Conservation (phyloP, 2,113 vertebrate genomes). For the Xenopus tropicalis region DNA sequence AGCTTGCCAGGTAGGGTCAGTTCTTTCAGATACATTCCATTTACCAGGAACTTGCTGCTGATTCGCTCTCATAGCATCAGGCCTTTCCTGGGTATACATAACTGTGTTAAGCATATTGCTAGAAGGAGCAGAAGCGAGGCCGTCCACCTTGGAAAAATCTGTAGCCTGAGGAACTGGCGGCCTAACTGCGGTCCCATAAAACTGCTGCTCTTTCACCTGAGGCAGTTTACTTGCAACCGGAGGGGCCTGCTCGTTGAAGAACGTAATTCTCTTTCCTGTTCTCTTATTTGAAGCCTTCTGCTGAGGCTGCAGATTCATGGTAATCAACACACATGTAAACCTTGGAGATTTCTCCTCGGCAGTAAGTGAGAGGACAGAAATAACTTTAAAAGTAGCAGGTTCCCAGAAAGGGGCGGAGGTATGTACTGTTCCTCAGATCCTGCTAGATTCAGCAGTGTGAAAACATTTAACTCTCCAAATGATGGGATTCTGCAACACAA, state of each 20-base stretch:
- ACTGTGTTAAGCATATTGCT: conserved; percentile 78
- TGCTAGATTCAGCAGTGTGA: conserved; percentile 35
- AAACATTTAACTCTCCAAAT: conserved; percentile 43
- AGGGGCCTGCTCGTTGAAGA: conserved; percentile 72
- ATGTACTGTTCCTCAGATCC: neutral
- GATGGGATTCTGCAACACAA: conserved; percentile 20
- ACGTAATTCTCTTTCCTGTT: conserved; percentile 84
- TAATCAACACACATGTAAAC: conserved; percentile 45
- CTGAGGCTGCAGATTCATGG: conserved; percentile 93
- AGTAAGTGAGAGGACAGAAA: conserved; percentile 38
- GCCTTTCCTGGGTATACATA: conserved; percentile 82
- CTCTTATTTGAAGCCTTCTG: conserved; percentile 86
- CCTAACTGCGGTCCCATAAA: conserved; percentile 67
- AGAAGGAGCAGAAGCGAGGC: conserved; percentile 61
- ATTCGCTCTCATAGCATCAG: conserved; percentile 78
- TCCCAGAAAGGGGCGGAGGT: conserved; percentile 15
- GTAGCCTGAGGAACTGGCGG: conserved; percentile 61
- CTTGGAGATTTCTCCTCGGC: conserved; percentile 38
- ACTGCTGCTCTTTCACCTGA: conserved; percentile 77
- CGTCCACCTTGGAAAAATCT: conserved; percentile 64
- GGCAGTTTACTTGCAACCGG: conserved; percentile 67
- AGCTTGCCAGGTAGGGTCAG: conserved; percentile 74
- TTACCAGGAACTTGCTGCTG: conserved; percentile 74
- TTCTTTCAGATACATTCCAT: conserved; percentile 73
- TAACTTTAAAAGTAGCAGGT: conserved; percentile 36